These are phyloP conservation scores for Archips crataeganus DNA, from an alignment of 2,888 invertebrate species.

Conservation along the genomic window DNA sequence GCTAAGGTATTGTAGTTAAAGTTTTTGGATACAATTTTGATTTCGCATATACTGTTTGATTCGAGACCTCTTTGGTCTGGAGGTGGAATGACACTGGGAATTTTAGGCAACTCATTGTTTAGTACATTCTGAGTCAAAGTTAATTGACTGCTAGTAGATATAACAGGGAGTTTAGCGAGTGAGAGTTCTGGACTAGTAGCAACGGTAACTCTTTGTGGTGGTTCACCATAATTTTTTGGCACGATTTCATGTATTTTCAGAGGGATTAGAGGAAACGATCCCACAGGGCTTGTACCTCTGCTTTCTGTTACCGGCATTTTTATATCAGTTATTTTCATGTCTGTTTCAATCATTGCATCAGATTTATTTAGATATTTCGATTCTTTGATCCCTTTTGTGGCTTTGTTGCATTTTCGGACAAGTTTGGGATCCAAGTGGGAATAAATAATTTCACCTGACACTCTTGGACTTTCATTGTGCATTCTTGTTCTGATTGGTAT, in stretches of 20 bases:
- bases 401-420: background rate
- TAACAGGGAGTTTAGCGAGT: background rate
- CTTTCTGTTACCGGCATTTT: background rate
- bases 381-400: background rate
- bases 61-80: background rate
- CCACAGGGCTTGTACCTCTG: background rate
- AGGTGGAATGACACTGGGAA: background rate
- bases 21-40: background rate
- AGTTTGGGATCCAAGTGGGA: background rate
- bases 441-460: background rate
- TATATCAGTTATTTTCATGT: background rate
- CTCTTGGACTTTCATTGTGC: background rate
- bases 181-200: background rate
- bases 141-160: background rate
- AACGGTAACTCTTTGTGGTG: background rate
- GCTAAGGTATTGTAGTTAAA: background rate
- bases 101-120: background rate
- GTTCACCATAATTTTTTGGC: background rate
- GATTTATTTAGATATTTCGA: background rate
- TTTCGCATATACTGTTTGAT: background rate
- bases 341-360: background rate
- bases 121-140: background rate
- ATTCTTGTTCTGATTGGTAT: constrained; percentile 1
- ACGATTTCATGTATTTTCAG: background rate
- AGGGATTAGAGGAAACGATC: background rate